phyloP scores from a whole-genome alignment of 2,113 vertebrate species.

The Albula goreensis region DNA sequence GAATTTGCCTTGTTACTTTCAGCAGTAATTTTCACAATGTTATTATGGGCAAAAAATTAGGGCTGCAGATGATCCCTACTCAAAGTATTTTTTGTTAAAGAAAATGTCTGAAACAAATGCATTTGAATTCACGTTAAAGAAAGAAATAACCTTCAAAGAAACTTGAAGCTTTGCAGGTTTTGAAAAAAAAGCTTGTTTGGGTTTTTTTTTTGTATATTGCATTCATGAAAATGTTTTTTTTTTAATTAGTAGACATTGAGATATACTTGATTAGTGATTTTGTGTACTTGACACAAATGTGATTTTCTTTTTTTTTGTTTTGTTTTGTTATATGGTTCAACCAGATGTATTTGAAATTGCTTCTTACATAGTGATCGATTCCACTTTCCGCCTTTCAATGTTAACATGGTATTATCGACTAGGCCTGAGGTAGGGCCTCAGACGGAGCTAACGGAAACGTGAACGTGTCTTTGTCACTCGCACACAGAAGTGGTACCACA shows the following conservation, averaged over 20 bases:
- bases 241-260: slow-evolving; percentile 83
- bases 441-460: slow-evolving; percentile 59
- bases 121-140: slow-evolving; percentile 67
- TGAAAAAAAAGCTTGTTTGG: slow-evolving; percentile 70
- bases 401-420: slow-evolving; percentile 76
- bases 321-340: slow-evolving; percentile 80
- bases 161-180: slow-evolving; percentile 89
- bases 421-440: slow-evolving; percentile 85
- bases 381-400: slow-evolving; percentile 72
- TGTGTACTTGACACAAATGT: slow-evolving; percentile 91
- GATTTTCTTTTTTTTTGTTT: slow-evolving; percentile 66
- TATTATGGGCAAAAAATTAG: slow-evolving; percentile 65
- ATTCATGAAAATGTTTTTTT: slow-evolving; percentile 80
- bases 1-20: slow-evolving; percentile 69
- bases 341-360: slow-evolving; percentile 84
- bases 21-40: slow-evolving; percentile 66
- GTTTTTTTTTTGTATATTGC: slow-evolving; percentile 81
- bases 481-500: slow-evolving; percentile 20
- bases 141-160: slow-evolving; percentile 73
- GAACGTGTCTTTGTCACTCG: slow-evolving; percentile 30
- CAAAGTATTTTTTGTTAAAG: slow-evolving; percentile 70
- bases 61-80: slow-evolving; percentile 79
- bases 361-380: slow-evolving; percentile 80
- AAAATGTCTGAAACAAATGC: slow-evolving; percentile 64
- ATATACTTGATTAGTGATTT: slow-evolving; percentile 86